Evolutionary conservation across 37 sponge, comb jelly and placozoan species (phyloP).

Genomic region (Ianthella basta): DNA sequence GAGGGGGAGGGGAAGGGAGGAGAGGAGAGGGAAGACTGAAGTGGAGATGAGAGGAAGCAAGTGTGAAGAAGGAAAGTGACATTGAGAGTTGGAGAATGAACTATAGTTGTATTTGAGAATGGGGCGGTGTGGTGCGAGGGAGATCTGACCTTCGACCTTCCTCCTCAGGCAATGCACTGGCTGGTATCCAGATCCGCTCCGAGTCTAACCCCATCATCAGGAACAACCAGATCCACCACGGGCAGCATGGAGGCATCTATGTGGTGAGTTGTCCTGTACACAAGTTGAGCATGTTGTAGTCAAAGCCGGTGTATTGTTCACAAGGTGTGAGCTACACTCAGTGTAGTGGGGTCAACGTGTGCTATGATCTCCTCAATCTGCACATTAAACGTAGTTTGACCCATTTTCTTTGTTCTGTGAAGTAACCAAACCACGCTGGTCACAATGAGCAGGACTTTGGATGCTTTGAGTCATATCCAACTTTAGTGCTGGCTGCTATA

Average conservation of each 20-base stretch:
- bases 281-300: too few species aligned
- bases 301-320: too few species aligned
- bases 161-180: constrained; percentile 70
- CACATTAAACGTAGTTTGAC: too few species aligned
- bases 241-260: constrained; percentile 88
- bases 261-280: constrained; percentile 42
- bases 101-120: not conserved
- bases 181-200: constrained; percentile 85
- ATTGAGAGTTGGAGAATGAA: not conserved
- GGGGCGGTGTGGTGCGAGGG: not conserved
- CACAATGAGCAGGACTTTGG: too few species aligned
- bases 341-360: too few species aligned
- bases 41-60: not conserved
- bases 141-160: not conserved
- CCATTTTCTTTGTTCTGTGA: too few species aligned
- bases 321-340: too few species aligned
- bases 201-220: constrained; percentile 84
- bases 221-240: constrained; percentile 84
- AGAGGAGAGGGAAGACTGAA: not conserved
- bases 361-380: too few species aligned
- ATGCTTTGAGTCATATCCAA: too few species aligned
- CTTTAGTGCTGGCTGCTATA: too few species aligned
- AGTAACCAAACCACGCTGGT: too few species aligned
- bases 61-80: not conserved
- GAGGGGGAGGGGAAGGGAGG: not conserved